Conservation (phyloP, 2,113 vertebrate species). For the Ceratotherium simum region DNA sequence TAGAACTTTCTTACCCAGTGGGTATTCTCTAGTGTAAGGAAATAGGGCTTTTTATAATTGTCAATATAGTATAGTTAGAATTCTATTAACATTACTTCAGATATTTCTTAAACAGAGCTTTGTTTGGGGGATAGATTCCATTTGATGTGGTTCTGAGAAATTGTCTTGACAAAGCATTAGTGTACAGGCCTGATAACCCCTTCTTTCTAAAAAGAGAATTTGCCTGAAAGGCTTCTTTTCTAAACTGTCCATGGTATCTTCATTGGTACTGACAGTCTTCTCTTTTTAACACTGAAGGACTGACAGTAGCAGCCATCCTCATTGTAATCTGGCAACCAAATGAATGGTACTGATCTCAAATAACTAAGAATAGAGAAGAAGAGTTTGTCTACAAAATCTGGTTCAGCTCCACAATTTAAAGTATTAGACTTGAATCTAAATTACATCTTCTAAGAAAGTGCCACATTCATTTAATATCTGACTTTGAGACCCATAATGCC, state of each 20-base stretch:
- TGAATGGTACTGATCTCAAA: neutral
- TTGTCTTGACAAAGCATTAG: slow-evolving; percentile 5
- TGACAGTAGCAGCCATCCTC: neutral
- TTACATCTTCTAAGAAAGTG: neutral
- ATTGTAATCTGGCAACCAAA: neutral
- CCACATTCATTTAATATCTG: neutral
- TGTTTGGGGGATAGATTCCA: neutral
- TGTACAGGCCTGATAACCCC: neutral
- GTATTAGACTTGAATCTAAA: slow-evolving; percentile 4
- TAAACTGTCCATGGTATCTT: neutral
- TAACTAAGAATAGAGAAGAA: slow-evolving; percentile 41
- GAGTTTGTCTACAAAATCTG: slow-evolving; percentile 8
- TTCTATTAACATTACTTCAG: slow-evolving; percentile 5
- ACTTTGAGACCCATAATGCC: neutral
- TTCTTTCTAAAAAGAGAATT: neutral
- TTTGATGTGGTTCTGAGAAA: neutral
- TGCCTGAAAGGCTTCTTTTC: neutral
- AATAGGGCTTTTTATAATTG: neutral
- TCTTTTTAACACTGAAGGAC: neutral
- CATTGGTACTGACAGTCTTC: neutral
- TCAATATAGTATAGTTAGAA: neutral
- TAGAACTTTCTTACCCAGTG: neutral
- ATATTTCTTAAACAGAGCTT: neutral
- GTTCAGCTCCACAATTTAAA: slow-evolving; percentile 3
- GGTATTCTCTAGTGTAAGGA: neutral